Conservation (phyloP, 92 coral and sea anemone genomes). For the Zoanthus sansibaricus region DNA sequence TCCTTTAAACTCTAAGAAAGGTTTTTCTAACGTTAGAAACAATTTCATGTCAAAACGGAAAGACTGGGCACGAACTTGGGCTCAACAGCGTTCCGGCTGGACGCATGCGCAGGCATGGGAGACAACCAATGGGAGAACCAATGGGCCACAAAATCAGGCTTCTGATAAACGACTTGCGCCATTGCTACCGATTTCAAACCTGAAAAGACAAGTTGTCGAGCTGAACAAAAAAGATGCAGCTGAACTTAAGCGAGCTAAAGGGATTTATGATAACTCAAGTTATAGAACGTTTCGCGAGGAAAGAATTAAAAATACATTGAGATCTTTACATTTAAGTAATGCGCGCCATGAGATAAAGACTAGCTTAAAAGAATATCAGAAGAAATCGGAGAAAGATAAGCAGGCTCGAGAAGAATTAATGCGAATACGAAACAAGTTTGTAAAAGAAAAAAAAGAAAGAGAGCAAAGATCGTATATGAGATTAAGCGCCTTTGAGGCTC, state of each 20-base stretch:
- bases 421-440: slow-evolving; percentile 78
- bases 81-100: slow-evolving; percentile 80
- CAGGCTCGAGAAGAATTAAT: slow-evolving; percentile 82
- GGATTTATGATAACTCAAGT: slow-evolving; percentile 84
- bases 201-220: slow-evolving; percentile 66
- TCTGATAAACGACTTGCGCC: slow-evolving; percentile 37
- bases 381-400: slow-evolving; percentile 76
- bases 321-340: slow-evolving; percentile 72
- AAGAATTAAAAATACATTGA: slow-evolving; percentile 66
- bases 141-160: slow-evolving; percentile 25
- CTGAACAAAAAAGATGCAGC: slow-evolving; percentile 90
- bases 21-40: neutral
- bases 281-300: slow-evolving; percentile 73
- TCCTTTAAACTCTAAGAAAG: slow-evolving; percentile 25
- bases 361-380: slow-evolving; percentile 78
- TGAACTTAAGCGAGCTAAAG: slow-evolving; percentile 68
- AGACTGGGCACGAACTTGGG: slow-evolving; percentile 93
- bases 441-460: slow-evolving; percentile 77
- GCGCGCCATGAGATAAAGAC: slow-evolving; percentile 78
- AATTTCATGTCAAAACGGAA: slow-evolving; percentile 17
- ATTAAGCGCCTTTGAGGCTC: slow-evolving; percentile 79
- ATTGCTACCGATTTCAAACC: slow-evolving; percentile 46
- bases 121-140: neutral
- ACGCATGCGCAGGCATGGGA: slow-evolving; percentile 53
- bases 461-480: slow-evolving; percentile 73